Evolutionary conservation across 1,140 invertebrate species (phyloP), one percentile per base, ranked within the genome.

Genomic region (Sinella curviseta): DNA sequence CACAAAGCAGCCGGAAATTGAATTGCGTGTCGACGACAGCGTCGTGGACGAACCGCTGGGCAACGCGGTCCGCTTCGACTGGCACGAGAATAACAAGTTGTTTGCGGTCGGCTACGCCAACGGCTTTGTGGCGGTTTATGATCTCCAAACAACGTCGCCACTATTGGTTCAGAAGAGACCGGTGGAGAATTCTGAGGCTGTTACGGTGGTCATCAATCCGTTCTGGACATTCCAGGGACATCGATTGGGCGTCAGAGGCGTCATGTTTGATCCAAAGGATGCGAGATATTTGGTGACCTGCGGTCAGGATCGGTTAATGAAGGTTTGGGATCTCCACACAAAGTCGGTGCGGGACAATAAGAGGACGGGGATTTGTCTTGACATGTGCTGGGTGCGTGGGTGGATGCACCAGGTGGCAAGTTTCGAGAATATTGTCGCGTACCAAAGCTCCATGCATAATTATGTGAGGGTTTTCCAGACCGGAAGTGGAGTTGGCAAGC

Each of bases 301-400:
- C 1, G 78, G 77, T 20, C 14, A 77, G 20, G 83, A 84, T 48
- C 34, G 81, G 20, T 30, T 12, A 3, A 28, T 84, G 1, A 77
- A 78, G 57, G 48, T 77, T 0, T 84, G 80, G 79, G 81, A 84
- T 73, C 3, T 55, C 0, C 31, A 81, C 3, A 39, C 79, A 0
- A 33, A 81, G 54, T 30, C 34, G 60, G 83, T 82, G 77, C 57
- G 80, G 16, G 81, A 84, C 26, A 33, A 31, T 34, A 81, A 81
- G 26, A 79, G 77, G 54, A 67, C 81, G 0, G 83, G 83, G 0
- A 34, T 75, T 16, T 39, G 80, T 30, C 28, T 80, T 12, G 83
- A 81, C 65, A 74, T 77, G 34, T 84, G 83, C 74, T 84, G 83
- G 83, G 77, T 84, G 57, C 39, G 79, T 20, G 83, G 83, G 1